Evolutionary conservation across 1,140 invertebrate genomes (phyloP), one percentile per base, ranked within the genome.

Genomic region (Mactra quadrangularis): DNA sequence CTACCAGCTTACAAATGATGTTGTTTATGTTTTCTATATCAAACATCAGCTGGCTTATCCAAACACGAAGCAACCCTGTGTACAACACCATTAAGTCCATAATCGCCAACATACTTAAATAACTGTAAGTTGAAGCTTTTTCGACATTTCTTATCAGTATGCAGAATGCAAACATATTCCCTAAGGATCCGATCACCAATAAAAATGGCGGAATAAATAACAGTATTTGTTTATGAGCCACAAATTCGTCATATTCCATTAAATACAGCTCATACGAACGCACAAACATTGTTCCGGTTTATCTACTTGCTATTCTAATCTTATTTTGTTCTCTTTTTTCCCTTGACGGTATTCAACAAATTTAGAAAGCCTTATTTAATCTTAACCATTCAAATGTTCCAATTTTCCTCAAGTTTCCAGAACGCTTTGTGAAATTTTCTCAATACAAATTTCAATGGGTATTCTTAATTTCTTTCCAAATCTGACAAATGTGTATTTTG

Each of bases 61-160:
- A 93, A 31, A 88, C 70, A 62, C 88, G 85, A 7, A 92, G 76
- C n/a, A 92, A 82, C 3, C 91, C 90, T 9, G 90, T 82, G 62
- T 89, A 90, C 1, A 93, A 74, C 0, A 93, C 89, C 3, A 91
- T 50, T 22, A 87, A 79, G 79, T 93, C 92, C 60, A 90, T 87
- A 1, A 92, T 53, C 3, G 91, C 87, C 29, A 93, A 81, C 0
- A 87, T 87, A 22, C 84, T 82, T 11, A 93, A 84, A 72, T 91
- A 93, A 11, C 81, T 64, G 75, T 92, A 92, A 0, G 90, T 90
- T n/a, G 91, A 90, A 15, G 89, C 81, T 55, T 82, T 83, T 19
- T 35, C n/a, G 6, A 68, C 53, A 71, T 87, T 82, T 35, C 85
- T 85, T 11, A 83, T 78, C n/a, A 92, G 68, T 9, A 92, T 87